Evolutionary conservation across 2,797 vertebrate genomes (phyloP).

Genomic region (Anguilla obscura): DNA sequence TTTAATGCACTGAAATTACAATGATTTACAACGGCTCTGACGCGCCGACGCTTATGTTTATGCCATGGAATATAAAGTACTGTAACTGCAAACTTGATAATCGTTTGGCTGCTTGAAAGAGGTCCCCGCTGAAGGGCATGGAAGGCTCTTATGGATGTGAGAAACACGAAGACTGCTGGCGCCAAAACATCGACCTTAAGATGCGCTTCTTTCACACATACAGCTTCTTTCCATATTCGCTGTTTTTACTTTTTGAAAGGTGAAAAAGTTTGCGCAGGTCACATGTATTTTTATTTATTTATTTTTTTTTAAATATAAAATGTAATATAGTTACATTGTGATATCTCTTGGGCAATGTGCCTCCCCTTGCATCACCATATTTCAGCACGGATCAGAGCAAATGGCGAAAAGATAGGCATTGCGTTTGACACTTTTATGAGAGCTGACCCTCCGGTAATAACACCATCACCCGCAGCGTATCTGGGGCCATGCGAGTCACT

Average conservation of each 20-base stretch:
- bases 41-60: neutral
- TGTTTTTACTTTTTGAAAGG: neutral
- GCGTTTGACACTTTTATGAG: neutral
- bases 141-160: neutral
- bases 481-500: neutral
- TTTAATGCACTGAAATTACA: slow-evolving; percentile 9
- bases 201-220: neutral
- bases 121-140: neutral
- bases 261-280: neutral
- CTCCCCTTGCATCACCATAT: neutral
- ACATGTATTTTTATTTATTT: neutral
- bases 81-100: neutral
- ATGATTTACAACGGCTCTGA: neutral
- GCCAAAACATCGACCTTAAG: neutral
- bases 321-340: neutral
- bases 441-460: neutral
- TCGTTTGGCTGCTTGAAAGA: neutral
- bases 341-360: neutral
- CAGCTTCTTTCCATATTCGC: neutral
- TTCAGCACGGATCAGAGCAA: neutral
- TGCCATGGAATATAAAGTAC: neutral
- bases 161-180: neutral
- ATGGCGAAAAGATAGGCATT: neutral
- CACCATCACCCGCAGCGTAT: neutral
- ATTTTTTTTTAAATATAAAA: neutral